Evolutionary conservation across 2,797 vertebrate genomes (phyloP).

Genomic region (Anguilla obscura): DNA sequence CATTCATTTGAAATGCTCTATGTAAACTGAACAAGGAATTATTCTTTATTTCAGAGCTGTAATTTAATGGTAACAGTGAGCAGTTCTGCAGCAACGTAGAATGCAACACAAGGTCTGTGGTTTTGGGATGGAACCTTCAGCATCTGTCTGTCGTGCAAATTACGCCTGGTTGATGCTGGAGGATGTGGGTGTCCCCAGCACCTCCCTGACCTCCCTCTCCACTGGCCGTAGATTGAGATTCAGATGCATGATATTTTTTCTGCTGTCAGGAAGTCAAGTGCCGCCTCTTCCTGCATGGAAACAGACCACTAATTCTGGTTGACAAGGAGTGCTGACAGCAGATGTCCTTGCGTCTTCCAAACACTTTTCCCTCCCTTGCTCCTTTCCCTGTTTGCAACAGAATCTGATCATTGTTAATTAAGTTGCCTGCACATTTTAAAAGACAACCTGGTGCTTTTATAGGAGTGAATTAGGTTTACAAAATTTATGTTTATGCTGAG

Average conservation of each 20-base stretch:
- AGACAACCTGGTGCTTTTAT: constrained; percentile 27
- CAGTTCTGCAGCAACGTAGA: not conserved
- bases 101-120: not conserved
- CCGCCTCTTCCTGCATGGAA: not conserved
- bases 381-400: not conserved
- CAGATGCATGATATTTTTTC: not conserved
- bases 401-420: constrained; percentile 25
- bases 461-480: constrained; percentile 15
- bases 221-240: not conserved
- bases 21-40: not conserved
- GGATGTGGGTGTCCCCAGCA: not conserved
- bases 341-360: not conserved
- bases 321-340: constrained; percentile 2
- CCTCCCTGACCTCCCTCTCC: not conserved
- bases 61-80: not conserved
- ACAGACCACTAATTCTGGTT: not conserved
- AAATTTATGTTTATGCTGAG: constrained; percentile 21
- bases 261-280: not conserved
- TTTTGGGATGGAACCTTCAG: not conserved
- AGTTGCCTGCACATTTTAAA: constrained; percentile 33
- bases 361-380: not conserved
- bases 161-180: not conserved
- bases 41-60: not conserved
- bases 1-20: not conserved
- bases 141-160: not conserved